phyloP scores from a whole-genome alignment of 1,140 invertebrate genomes.

The Piezodorus guildinii region DNA sequence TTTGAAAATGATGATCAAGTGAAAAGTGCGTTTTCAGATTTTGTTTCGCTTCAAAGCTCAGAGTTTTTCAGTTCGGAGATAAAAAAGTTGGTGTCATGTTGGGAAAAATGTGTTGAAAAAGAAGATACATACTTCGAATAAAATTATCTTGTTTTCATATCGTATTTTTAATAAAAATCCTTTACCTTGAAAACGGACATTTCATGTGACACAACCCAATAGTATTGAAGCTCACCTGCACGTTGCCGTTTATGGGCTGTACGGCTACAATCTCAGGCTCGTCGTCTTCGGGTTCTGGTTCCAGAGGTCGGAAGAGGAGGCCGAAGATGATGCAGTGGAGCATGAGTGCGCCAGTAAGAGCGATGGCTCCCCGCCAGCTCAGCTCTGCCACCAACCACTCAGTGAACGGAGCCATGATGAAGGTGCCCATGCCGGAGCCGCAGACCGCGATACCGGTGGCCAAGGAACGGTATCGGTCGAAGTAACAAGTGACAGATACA shows the following conservation, averaged over 20 bases:
- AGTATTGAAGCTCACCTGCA: neutral
- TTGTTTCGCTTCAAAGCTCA: no score
- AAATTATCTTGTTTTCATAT: no score
- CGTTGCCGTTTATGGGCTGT: neutral
- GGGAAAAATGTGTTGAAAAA: no score
- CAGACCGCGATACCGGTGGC: conserved; percentile 91
- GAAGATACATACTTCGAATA: no score
- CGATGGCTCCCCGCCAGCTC: conserved; percentile 39
- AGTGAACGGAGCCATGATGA: conserved; percentile 70
- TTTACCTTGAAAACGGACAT: no score
- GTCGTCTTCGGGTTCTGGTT: neutral
- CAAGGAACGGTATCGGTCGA: conserved; percentile 78
- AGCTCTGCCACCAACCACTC: conserved; percentile 43
- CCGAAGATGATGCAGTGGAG: conserved; percentile 76
- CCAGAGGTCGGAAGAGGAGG: conserved; percentile 57
- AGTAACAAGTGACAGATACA: conserved; percentile 88
- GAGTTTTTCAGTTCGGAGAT: no score
- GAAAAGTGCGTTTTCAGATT: no score
- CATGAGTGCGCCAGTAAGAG: conserved; percentile 69
- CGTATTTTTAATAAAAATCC: no score
- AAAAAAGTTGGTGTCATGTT: no score
- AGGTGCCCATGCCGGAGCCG: conserved; percentile 79
- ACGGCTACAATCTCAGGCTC: neutral
- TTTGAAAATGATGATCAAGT: no score
- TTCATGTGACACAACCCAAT: no score